Conservation (phyloP, 2,113 vertebrate species). For the Taurulus bubalis region DNA sequence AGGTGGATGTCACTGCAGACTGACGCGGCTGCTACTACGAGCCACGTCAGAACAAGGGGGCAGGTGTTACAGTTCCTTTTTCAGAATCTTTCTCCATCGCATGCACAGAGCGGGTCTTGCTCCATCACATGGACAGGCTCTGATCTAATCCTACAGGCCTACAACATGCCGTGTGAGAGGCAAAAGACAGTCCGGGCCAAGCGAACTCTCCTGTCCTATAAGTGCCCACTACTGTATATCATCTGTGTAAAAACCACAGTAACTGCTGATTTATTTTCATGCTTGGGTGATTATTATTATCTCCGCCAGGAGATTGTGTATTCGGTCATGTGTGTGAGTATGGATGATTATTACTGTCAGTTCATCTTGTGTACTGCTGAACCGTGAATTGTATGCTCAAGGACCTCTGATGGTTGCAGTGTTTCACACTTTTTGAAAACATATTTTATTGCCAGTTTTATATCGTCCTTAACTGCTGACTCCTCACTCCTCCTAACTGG, state of each 20-base stretch:
- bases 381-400: too few species aligned
- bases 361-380: too few species aligned
- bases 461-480: too few species aligned
- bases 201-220: not conserved
- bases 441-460: too few species aligned
- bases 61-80: not conserved
- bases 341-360: too few species aligned
- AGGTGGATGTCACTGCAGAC: constrained; percentile 4
- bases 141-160: not conserved
- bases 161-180: not conserved
- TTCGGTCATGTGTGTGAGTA: not conserved
- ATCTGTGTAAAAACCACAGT: not conserved
- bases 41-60: not conserved
- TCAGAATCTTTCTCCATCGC: not conserved
- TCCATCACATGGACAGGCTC: not conserved
- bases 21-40: not conserved
- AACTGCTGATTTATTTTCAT: not conserved
- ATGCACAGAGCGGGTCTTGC: not conserved
- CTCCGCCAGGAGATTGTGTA: not conserved
- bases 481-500: too few species aligned
- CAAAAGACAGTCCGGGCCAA: too few species aligned
- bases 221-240: not conserved
- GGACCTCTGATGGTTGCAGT: too few species aligned
- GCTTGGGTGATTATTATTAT: not conserved
- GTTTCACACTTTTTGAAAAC: too few species aligned